Evolutionary conservation across 2,888 invertebrate genomes (phyloP).

Genomic region (Neoscelio sp.): DNA sequence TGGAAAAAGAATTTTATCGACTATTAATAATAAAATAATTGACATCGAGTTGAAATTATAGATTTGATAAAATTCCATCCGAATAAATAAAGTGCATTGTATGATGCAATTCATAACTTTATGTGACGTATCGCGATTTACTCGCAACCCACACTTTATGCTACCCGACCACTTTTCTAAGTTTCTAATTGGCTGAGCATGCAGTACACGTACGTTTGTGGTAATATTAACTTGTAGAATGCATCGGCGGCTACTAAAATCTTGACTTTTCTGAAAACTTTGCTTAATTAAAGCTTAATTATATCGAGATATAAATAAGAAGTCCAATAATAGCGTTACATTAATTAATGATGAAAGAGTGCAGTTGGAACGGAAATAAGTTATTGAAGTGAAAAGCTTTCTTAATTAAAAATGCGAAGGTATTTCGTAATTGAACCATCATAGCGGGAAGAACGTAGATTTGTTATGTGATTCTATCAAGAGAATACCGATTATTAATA

Average conservation of each 20-base stretch:
- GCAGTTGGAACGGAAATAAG: background rate
- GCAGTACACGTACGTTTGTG: slow-evolving; percentile 34
- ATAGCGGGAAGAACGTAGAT: background rate
- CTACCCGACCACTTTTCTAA: slow-evolving; percentile 56
- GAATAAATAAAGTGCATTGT: slow-evolving; percentile 41
- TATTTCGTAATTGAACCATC: slow-evolving; percentile 38
- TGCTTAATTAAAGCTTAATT: slow-evolving; percentile 58
- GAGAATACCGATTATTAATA: too few relatives aligned
- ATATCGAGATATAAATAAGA: slow-evolving; percentile 36
- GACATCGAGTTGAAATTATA: slow-evolving; percentile 12
- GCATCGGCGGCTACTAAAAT: slow-evolving; percentile 44
- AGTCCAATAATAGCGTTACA: slow-evolving; percentile 26
- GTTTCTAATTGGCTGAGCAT: slow-evolving; percentile 60
- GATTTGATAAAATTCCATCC: slow-evolving; percentile 7
- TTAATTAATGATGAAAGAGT: slow-evolving; percentile 26
- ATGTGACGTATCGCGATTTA: slow-evolving; percentile 56
- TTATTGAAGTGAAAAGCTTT: slow-evolving; percentile 1
- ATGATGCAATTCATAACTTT: slow-evolving; percentile 55
- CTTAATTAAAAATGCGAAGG: slow-evolving; percentile 16
- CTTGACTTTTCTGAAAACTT: slow-evolving; percentile 38
- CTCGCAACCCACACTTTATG: slow-evolving; percentile 54
- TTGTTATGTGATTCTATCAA: too few relatives aligned
- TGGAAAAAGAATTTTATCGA: slow-evolving; percentile 2
- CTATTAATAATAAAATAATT: slow-evolving; percentile 24
- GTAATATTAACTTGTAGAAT: slow-evolving; percentile 55